A percentile compares a stretch with the other conserved stretches of the same genome.
Conservation (phyloP, 2,888 invertebrate species). For the Epirrita christyi region DNA sequence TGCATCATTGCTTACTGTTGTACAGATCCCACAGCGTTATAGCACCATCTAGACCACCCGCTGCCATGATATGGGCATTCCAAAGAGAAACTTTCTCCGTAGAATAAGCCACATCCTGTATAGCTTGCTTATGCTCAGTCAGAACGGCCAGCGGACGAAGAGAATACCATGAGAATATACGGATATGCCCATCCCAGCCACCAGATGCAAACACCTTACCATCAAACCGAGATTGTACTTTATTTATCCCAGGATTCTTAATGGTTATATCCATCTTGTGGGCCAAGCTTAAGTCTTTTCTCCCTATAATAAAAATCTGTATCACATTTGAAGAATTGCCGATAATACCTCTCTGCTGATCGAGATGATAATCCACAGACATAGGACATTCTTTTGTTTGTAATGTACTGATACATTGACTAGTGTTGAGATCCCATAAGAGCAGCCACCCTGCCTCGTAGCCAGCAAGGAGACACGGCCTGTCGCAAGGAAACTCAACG, state of each 20-base stretch:
- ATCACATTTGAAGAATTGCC: constrained; percentile 87
- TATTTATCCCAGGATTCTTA: constrained; percentile 90
- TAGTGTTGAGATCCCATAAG: constrained; percentile 88
- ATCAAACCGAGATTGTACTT: constrained; percentile 87
- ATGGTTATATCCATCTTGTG: constrained; percentile 86
- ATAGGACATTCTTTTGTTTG: constrained; percentile 88
- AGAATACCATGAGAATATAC: constrained; percentile 92
- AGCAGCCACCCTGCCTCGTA: constrained; percentile 90
- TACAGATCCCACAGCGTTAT: constrained; percentile 93
- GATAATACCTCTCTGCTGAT: constrained; percentile 87
- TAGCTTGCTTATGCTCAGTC: constrained; percentile 88
- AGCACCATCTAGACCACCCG: constrained; percentile 89
- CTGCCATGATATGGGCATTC: constrained; percentile 92
- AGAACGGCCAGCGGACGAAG: constrained; percentile 89
- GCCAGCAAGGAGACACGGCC: constrained; percentile 86
- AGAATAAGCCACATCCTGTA: constrained; percentile 90
- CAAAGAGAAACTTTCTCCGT: constrained; percentile 86
- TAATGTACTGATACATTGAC: constrained; percentile 82
- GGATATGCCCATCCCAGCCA: constrained; percentile 91
- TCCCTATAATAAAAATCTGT: constrained; percentile 85
- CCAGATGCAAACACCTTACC: constrained; percentile 90
- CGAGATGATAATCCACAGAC: constrained; percentile 88
- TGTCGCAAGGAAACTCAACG: constrained; percentile 77
- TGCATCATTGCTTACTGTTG: constrained; percentile 77
- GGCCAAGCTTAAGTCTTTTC: constrained; percentile 81